These are phyloP conservation scores for Opisthograptis luteolata DNA, from an alignment of 2,888 invertebrate species.

Conservation along the genomic window DNA sequence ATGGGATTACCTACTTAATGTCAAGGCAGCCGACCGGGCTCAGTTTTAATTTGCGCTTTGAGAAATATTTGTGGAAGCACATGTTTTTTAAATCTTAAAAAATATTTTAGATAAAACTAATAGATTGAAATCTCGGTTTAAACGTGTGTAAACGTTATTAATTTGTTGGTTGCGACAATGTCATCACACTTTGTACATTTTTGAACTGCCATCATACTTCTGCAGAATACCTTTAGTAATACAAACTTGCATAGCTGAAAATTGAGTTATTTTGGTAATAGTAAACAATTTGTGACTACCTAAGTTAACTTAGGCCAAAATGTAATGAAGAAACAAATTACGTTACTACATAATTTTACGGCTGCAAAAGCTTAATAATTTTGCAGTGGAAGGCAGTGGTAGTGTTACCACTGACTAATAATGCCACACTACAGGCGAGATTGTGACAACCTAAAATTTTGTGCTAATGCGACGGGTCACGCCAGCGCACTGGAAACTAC, in stretches of 20 bases:
- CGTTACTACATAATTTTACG: neutral
- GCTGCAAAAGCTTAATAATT: neutral
- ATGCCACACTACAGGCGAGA: constrained; percentile 22
- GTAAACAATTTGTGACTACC: neutral
- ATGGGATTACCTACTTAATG: constrained; percentile 61
- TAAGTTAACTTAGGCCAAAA: neutral
- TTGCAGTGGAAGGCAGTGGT: neutral
- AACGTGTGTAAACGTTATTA: neutral
- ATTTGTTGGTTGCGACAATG: neutral
- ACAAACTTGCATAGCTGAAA: too few species aligned
- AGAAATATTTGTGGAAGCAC: constrained; percentile 28
- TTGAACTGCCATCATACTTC: too few species aligned
- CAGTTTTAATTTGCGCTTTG: constrained; percentile 46
- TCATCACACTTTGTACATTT: too few species aligned
- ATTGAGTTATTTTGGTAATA: too few species aligned
- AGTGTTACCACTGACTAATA: constrained; percentile 25
- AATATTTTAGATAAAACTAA: neutral
- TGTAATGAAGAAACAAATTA: too few species aligned
- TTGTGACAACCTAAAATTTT: constrained; percentile 33
- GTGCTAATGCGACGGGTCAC: constrained; percentile 34
- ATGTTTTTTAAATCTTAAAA: constrained; percentile 12
- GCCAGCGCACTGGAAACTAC: constrained; percentile 28
- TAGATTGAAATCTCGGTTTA: constrained; percentile 5
- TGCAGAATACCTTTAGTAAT: too few species aligned
- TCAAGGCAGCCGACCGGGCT: constrained; percentile 43